Percentiles rank a stretch among this genome's conserved stretches.
These are phyloP conservation scores for Uloborus plumipes DNA, from an alignment of 2,888 invertebrate species.

Conservation along the genomic window DNA sequence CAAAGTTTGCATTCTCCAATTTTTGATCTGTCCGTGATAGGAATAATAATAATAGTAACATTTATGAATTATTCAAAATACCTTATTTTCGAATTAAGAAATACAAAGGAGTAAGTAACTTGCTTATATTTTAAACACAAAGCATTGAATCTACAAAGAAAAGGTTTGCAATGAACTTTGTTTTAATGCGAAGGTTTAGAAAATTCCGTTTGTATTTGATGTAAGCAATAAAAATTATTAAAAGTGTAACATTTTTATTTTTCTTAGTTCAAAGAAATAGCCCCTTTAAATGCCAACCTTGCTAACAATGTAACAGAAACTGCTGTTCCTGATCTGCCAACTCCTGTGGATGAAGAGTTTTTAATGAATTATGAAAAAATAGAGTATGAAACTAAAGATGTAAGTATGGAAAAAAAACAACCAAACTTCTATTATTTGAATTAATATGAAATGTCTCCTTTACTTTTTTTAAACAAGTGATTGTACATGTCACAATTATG, in stretches of 20 bases:
- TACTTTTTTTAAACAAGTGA: background rate
- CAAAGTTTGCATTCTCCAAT: no score
- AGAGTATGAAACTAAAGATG: conserved; percentile 84
- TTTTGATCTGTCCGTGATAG: no score
- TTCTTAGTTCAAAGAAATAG: conserved; percentile 50
- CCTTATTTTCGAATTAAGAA: no score
- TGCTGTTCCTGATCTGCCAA: conserved; percentile 56
- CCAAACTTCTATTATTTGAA: background rate
- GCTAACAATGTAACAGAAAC: conserved; percentile 51
- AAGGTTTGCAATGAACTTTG: background rate
- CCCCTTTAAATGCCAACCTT: conserved; percentile 44
- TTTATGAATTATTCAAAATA: no score
- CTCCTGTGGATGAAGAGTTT: conserved; percentile 73
- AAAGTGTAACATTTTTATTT: background rate
- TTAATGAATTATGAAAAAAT: conserved; percentile 82
- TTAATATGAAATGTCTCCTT: background rate
- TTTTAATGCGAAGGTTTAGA: background rate
- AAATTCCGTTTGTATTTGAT: no score
- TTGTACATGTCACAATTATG: background rate
- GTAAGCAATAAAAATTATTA: no score
- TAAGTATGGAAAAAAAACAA: conserved; percentile 70
- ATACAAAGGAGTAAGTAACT: no score
- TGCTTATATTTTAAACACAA: no score
- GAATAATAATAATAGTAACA: no score
- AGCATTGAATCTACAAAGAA: no score